Evolutionary conservation across 2,113 vertebrate species (phyloP).

Genomic region (Hucho hucho): DNA sequence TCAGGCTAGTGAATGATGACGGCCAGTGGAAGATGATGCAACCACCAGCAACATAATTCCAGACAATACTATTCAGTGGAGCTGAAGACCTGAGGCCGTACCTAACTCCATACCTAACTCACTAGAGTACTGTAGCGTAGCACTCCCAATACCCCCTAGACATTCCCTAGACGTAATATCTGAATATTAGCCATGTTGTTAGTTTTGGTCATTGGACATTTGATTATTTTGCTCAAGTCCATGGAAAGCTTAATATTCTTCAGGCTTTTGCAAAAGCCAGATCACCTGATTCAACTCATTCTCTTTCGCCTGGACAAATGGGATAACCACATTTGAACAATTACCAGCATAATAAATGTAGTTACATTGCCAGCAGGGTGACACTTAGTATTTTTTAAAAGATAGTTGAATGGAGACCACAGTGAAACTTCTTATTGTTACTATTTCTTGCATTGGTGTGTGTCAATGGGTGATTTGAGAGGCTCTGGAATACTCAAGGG

Average conservation of each 20-base stretch:
- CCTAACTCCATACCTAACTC: constrained; percentile 2
- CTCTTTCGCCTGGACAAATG: not conserved
- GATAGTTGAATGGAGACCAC: not conserved
- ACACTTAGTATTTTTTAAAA: no score
- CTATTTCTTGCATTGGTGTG: not conserved
- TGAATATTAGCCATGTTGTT: no score
- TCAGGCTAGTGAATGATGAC: constrained; percentile 21
- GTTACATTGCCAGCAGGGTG: not conserved
- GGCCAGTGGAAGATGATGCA: constrained; percentile 34
- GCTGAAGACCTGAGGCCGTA: constrained; percentile 6
- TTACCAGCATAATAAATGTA: not conserved
- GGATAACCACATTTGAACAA: not conserved
- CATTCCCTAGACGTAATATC: no score
- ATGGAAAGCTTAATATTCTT: not conserved
- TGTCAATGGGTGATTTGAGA: not conserved
- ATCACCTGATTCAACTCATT: not conserved
- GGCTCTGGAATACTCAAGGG: not conserved
- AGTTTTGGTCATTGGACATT: no score
- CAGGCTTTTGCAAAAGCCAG: not conserved
- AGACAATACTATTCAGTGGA: not conserved
- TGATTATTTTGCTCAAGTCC: no score
- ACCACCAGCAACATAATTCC: constrained; percentile 31
- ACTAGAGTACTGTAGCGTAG: not conserved
- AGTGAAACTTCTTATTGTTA: not conserved
- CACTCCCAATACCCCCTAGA: not conserved